Evolutionary conservation across 1,140 invertebrate genomes (phyloP).

Genomic region (Tachypleus tridentatus): DNA sequence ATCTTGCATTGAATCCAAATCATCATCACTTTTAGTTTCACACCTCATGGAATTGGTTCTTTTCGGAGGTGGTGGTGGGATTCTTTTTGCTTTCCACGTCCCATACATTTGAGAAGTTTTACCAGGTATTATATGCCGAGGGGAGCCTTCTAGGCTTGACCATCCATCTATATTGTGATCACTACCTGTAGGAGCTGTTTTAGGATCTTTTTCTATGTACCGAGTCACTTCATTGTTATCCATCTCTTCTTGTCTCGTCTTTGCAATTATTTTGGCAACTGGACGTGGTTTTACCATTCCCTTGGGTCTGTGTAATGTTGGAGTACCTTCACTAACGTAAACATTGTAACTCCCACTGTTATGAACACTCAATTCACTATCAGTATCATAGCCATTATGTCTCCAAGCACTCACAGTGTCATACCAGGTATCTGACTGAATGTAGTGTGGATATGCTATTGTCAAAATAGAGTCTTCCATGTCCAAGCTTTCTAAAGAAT

Average conservation of each 20-base stretch:
- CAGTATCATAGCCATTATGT: slow-evolving; percentile 52
- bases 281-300: slow-evolving; percentile 60
- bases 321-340: slow-evolving; percentile 44
- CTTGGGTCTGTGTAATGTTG: slow-evolving; percentile 69
- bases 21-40: not conserved
- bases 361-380: slow-evolving; percentile 24
- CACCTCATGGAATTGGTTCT: slow-evolving; percentile 42
- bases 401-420: slow-evolving; percentile 43
- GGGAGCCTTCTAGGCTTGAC: too few species aligned
- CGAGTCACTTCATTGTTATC: not conserved
- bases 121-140: too few species aligned
- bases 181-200: too few species aligned
- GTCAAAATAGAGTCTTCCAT: slow-evolving; percentile 21
- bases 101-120: slow-evolving; percentile 7
- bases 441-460: slow-evolving; percentile 16
- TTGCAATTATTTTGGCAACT: slow-evolving; percentile 58
- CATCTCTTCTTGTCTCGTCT: slow-evolving; percentile 14
- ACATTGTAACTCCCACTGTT: slow-evolving; percentile 3
- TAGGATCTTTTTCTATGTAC: too few species aligned
- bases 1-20: slow-evolving; percentile 23
- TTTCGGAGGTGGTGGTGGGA: slow-evolving; percentile 71
- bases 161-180: too few species aligned
- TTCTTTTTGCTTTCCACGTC: slow-evolving; percentile 38
- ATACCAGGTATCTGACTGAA: slow-evolving; percentile 18
- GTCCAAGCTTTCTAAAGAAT: slow-evolving; percentile 19